Conservation (phyloP, 2,113 vertebrate genomes). For the Serilophus lunatus region DNA sequence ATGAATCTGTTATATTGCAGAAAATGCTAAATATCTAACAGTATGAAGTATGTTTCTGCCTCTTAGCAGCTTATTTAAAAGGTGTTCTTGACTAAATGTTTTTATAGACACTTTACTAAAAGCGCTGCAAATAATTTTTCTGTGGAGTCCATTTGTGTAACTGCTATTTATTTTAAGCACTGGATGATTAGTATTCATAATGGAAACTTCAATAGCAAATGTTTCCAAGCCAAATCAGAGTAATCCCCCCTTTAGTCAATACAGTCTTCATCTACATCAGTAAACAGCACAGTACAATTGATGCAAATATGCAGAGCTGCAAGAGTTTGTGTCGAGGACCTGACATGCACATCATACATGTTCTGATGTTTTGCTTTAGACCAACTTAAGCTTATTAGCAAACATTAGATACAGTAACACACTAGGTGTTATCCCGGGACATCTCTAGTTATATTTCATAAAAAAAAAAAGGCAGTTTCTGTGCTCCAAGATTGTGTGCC, state of each 20-base stretch:
- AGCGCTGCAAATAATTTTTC: background rate
- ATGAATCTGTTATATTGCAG: background rate
- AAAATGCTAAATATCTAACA: background rate
- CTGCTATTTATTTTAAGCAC: constrained; percentile 18
- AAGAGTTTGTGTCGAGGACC: background rate
- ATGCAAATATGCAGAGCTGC: background rate
- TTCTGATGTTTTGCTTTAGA: background rate
- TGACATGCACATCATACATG: background rate
- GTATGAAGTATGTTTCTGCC: background rate
- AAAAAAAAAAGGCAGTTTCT: background rate
- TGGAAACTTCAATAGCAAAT: constrained; percentile 33
- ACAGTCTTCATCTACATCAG: background rate
- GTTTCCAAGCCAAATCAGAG: background rate
- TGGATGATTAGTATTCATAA: background rate
- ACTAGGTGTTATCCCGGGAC: background rate
- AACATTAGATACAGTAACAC: background rate
- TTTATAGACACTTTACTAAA: background rate
- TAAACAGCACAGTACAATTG: background rate
- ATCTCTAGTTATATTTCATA: background rate
- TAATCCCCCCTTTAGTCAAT: background rate
- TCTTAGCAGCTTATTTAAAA: background rate
- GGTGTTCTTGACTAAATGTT: background rate
- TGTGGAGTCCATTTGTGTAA: background rate
- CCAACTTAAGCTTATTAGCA: background rate
- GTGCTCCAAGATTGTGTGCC: background rate